Evolutionary conservation across 2,888 invertebrate genomes (phyloP).

Genomic region (Leptinotarsa haldemani): DNA sequence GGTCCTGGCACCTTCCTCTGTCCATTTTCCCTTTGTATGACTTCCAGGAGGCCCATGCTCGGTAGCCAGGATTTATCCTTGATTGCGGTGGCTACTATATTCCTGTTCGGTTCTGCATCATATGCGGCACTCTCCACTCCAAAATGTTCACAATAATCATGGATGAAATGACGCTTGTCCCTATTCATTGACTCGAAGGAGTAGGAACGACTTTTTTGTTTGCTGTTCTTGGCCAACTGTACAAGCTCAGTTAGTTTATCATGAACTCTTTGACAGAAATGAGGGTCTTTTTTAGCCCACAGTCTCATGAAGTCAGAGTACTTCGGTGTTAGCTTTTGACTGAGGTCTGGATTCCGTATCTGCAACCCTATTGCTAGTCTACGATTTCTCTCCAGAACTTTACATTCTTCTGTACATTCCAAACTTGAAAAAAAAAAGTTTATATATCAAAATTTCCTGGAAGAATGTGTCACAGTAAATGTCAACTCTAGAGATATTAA

Average conservation of each 20-base stretch:
- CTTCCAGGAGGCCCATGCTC: constrained; percentile 84
- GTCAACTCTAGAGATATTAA: too few species aligned
- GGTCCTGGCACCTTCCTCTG: constrained; percentile 85
- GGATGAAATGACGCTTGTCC: constrained; percentile 91
- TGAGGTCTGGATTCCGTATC: constrained; percentile 90
- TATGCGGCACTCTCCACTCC: constrained; percentile 94
- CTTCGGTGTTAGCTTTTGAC: constrained; percentile 82
- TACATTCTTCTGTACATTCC: constrained; percentile 95
- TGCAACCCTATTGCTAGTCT: constrained; percentile 91
- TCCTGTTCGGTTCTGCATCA: constrained; percentile 94
- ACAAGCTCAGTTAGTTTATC: constrained; percentile 87
- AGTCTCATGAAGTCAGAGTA: constrained; percentile 89
- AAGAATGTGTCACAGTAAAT: neutral
- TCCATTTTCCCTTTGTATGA: constrained; percentile 83
- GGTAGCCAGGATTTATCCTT: constrained; percentile 86
- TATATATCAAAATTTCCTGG: neutral
- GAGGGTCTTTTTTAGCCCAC: constrained; percentile 84
- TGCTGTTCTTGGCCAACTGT: constrained; percentile 85
- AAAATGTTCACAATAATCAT: constrained; percentile 95
- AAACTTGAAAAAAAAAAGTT: constrained; percentile 67
- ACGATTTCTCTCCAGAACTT: constrained; percentile 86
- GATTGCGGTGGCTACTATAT: constrained; percentile 90
- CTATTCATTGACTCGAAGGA: constrained; percentile 95
- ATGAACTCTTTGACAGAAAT: constrained; percentile 85
- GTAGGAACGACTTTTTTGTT: constrained; percentile 68